phyloP scores from a whole-genome alignment of 2,113 vertebrate species.

The Pipa parva region DNA sequence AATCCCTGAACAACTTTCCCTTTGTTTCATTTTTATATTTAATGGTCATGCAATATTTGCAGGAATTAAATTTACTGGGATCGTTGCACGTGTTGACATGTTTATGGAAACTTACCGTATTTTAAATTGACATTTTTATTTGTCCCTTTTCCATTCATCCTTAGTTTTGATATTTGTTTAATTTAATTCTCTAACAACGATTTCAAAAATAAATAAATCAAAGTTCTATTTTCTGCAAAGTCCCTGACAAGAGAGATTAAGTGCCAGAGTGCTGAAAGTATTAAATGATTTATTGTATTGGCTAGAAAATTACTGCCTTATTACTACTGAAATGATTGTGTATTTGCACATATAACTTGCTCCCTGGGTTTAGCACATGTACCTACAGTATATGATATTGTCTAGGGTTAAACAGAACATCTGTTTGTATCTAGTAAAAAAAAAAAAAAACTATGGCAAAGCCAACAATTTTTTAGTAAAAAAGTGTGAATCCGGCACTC shows the following conservation, averaged over 20 bases:
- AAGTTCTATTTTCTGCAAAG: not conserved
- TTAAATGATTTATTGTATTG: constrained; percentile 12
- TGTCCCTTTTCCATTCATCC: not conserved
- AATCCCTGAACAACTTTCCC: not conserved
- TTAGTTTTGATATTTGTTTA: not conserved
- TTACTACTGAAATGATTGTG: not conserved
- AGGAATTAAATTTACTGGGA: constrained; percentile 13
- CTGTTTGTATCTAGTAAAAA: too few species aligned
- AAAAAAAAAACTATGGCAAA: too few species aligned
- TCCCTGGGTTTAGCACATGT: not conserved
- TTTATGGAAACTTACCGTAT: not conserved
- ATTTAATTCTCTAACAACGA: not conserved
- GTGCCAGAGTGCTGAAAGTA: not conserved
- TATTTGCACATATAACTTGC: not conserved
- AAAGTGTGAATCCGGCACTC: too few species aligned
- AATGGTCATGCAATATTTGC: constrained; percentile 6
- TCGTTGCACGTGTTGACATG: not conserved
- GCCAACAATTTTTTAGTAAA: too few species aligned
- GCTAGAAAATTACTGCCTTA: not conserved
- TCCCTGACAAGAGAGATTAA: not conserved
- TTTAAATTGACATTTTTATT: constrained; percentile 1
- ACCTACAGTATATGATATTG: too few species aligned
- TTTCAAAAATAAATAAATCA: constrained; percentile 6
- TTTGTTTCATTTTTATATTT: constrained; percentile 2
- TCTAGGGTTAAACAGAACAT: too few species aligned